phyloP scores from a whole-genome alignment of 2,888 invertebrate genomes.

The Alentia gelatinosa region DNA sequence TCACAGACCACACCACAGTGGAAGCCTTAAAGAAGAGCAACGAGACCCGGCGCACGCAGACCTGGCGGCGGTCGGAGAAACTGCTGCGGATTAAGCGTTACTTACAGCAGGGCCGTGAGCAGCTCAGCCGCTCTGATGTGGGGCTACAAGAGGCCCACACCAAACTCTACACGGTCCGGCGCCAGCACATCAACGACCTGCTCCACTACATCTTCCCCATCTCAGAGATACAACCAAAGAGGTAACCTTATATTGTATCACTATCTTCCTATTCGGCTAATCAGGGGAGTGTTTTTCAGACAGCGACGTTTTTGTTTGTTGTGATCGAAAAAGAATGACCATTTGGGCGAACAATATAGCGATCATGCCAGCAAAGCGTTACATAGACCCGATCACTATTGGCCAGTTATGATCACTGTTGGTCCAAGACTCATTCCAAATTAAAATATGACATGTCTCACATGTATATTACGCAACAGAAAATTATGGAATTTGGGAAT shows the following conservation, averaged over 20 bases:
- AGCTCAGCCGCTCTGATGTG: not conserved
- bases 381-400: too few species aligned
- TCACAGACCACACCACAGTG: not conserved
- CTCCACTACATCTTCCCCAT: constrained; percentile 70
- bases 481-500: too few species aligned
- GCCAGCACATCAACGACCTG: constrained; percentile 64
- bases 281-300: too few species aligned
- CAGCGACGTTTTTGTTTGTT: too few species aligned
- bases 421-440: too few species aligned
- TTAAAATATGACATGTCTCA: too few species aligned
- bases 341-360: too few species aligned
- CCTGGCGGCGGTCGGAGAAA: constrained; percentile 54
- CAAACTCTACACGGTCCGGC: not conserved
- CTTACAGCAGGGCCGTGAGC: constrained; percentile 5
- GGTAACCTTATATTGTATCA: too few species aligned
- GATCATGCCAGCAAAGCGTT: too few species aligned
- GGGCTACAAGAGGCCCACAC: not conserved
- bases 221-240: constrained; percentile 67
- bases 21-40: constrained; percentile 9
- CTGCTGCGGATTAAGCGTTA: constrained; percentile 50
- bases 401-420: too few species aligned
- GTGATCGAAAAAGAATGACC: too few species aligned
- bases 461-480: not conserved
- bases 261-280: too few species aligned
- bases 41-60: constrained; percentile 18